These are phyloP conservation scores for Zapornia atra DNA, from an alignment of 2,113 vertebrate species.

Conservation along the genomic window DNA sequence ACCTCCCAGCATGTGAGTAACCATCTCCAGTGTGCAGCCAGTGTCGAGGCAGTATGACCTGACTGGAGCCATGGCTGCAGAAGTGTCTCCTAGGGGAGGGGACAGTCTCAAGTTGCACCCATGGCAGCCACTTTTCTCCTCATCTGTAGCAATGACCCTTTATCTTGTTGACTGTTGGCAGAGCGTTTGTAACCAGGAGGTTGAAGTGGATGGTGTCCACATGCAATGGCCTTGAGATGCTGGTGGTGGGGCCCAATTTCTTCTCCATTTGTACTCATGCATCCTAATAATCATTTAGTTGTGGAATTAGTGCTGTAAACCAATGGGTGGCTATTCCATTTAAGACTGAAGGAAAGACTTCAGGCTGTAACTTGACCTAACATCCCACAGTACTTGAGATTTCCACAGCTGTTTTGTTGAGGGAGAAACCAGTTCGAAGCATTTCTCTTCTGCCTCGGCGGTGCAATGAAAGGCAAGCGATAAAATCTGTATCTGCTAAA, in stretches of 20 bases:
- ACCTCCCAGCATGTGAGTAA: background rate
- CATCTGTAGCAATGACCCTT: background rate
- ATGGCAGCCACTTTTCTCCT: background rate
- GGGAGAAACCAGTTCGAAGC: background rate
- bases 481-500: background rate
- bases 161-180: background rate
- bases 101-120: background rate
- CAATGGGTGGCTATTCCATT: background rate
- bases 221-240: background rate
- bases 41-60: background rate
- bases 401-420: background rate
- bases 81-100: background rate
- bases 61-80: background rate
- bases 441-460: background rate
- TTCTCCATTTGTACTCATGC: background rate
- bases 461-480: background rate
- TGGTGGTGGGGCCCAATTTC: background rate
- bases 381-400: background rate
- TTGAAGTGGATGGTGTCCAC: background rate
- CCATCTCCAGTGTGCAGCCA: background rate
- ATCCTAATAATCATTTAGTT: background rate
- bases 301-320: background rate
- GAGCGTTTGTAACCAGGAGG: background rate
- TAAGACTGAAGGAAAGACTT: background rate
- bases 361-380: slow-evolving; percentile 11